Conservation (phyloP, 2,797 vertebrate species). For the Mus minutoides region DNA sequence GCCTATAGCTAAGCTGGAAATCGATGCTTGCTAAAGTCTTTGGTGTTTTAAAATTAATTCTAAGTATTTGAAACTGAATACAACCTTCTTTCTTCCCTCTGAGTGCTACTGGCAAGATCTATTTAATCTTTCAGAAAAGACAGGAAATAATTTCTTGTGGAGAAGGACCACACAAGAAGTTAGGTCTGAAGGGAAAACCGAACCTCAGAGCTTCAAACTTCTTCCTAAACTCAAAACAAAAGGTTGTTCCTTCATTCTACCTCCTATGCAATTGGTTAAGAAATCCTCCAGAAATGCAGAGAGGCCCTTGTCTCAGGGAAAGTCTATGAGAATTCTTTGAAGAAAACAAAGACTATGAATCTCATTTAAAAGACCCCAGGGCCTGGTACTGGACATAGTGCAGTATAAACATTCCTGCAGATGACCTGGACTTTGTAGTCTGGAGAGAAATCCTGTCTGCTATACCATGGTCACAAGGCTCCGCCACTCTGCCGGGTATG, state of each 20-base stretch:
- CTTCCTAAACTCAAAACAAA: slow-evolving; percentile 52
- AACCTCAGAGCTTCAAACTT: slow-evolving; percentile 36
- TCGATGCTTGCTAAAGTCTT: neutral
- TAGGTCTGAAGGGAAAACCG: slow-evolving; percentile 27
- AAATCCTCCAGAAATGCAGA: slow-evolving; percentile 10
- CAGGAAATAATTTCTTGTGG: slow-evolving; percentile 45
- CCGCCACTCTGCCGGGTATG: slow-evolving; percentile 25
- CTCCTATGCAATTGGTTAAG: slow-evolving; percentile 46
- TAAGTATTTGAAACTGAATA: slow-evolving; percentile 22
- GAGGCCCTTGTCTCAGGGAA: slow-evolving; percentile 25
- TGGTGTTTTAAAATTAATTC: neutral
- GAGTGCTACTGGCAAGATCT: neutral
- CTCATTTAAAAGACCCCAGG: neutral
- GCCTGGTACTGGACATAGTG: neutral
- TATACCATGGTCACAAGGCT: neutral
- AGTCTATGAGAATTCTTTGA: neutral
- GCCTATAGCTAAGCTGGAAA: neutral
- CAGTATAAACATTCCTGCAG: neutral
- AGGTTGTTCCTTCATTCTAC: neutral
- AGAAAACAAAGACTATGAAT: neutral
- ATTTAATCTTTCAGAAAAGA: slow-evolving; percentile 9
- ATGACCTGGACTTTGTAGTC: neutral
- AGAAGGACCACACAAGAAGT: slow-evolving; percentile 69
- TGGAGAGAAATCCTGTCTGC: neutral
- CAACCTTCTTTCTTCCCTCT: neutral